Conservation (phyloP, 2,113 vertebrate genomes). For the Lampris megalopsis region DNA sequence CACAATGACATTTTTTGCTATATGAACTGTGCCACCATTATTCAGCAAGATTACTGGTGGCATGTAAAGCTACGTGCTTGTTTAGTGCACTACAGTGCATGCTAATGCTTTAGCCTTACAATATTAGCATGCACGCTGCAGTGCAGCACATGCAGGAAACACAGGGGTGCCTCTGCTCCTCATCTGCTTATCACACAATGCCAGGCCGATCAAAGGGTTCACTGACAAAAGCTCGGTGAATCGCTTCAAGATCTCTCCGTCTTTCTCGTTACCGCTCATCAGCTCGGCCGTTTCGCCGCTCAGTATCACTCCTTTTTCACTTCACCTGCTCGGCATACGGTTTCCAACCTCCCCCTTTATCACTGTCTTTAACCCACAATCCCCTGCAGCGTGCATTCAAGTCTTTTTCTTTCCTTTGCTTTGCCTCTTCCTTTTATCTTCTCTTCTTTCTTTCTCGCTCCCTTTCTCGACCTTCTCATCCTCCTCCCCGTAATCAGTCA, state of each 20-base stretch:
- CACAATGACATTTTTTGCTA: background rate
- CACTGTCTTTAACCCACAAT: background rate
- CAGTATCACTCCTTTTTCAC: background rate
- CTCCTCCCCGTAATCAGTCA: background rate
- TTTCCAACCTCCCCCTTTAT: too few species aligned
- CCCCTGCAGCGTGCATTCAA: background rate
- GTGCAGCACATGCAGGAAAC: too few species aligned
- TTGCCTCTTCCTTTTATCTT: background rate
- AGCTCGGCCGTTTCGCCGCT: too few species aligned
- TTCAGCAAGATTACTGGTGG: background rate
- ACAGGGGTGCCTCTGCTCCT: too few species aligned
- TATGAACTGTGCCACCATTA: background rate
- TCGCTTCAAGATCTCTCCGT: background rate
- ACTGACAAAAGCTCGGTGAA: too few species aligned
- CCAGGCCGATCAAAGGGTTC: too few species aligned
- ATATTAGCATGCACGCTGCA: too few species aligned
- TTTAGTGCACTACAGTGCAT: too few species aligned
- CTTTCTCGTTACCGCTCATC: background rate
- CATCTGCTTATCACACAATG: too few species aligned
- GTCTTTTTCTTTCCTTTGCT: too few species aligned
- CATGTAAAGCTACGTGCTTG: background rate
- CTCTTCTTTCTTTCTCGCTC: background rate
- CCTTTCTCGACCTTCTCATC: background rate
- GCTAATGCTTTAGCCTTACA: too few species aligned
- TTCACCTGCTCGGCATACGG: too few species aligned